Evolutionary conservation across 2,888 invertebrate species (phyloP).

Genomic region (Sarcophaga carnaria): DNA sequence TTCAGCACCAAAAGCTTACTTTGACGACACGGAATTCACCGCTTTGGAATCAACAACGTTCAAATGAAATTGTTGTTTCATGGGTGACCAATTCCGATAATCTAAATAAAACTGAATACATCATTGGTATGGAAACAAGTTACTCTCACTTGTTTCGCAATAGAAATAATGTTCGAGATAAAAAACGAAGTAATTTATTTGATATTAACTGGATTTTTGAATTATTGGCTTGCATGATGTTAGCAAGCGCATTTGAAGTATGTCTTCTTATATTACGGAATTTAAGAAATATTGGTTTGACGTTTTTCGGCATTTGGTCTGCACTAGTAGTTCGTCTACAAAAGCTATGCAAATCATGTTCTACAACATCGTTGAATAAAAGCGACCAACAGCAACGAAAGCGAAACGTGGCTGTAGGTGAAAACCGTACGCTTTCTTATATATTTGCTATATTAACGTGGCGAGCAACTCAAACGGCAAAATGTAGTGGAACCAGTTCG

Average conservation of each 20-base stretch:
- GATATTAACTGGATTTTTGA: slow-evolving; percentile 57
- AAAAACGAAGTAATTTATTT: slow-evolving; percentile 24
- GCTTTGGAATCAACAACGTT: neutral
- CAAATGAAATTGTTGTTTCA: slow-evolving; percentile 45
- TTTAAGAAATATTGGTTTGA: slow-evolving; percentile 43
- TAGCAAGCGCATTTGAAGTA: slow-evolving; percentile 56
- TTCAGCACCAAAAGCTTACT: neutral
- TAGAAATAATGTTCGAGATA: slow-evolving; percentile 6
- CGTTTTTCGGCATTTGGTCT: slow-evolving; percentile 42
- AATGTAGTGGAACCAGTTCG: neutral
- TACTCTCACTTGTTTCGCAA: neutral
- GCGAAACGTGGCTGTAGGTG: slow-evolving; percentile 16
- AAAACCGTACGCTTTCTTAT: slow-evolving; percentile 54
- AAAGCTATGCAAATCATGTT: slow-evolving; percentile 4
- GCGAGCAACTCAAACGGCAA: slow-evolving; percentile 46
- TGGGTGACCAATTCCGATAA: slow-evolving; percentile 1
- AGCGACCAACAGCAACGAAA: slow-evolving; percentile 30
- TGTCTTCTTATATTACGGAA: slow-evolving; percentile 41
- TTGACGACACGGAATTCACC: neutral
- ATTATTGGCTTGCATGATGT: slow-evolving; percentile 57
- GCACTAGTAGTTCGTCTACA: slow-evolving; percentile 23
- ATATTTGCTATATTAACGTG: slow-evolving; percentile 59
- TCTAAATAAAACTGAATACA: slow-evolving; percentile 26
- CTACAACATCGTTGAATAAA: neutral
- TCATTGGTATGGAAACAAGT: neutral